phyloP scores from a whole-genome alignment of 2,113 vertebrate genomes.

The Diadophis punctatus region DNA sequence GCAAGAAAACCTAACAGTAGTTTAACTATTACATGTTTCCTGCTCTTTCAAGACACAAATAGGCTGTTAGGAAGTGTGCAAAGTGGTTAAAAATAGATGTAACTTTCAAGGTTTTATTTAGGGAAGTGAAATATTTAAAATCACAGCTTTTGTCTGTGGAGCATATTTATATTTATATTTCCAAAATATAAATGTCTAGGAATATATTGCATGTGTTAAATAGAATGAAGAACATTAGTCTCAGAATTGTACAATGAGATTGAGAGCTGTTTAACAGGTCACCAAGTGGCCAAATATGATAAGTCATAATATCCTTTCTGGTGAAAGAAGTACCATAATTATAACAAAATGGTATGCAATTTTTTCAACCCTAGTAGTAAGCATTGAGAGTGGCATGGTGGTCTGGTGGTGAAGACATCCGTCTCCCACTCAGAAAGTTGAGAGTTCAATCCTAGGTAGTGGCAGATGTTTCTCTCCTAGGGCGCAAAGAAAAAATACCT shows the following conservation, averaged over 20 bases:
- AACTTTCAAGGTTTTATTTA: not conserved
- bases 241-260: not conserved
- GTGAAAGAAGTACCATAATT: not conserved
- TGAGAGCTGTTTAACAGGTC: not conserved
- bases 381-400: too few species aligned
- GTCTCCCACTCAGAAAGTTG: not conserved
- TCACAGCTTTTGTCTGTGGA: not conserved
- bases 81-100: not conserved
- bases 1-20: not conserved
- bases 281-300: not conserved
- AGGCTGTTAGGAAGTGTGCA: not conserved
- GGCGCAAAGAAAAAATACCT: not conserved
- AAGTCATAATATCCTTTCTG: not conserved
- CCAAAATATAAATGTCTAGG: not conserved
- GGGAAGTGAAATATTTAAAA: not conserved
- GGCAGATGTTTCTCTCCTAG: not conserved
- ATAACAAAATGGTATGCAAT: not conserved
- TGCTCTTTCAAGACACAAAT: not conserved
- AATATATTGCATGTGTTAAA: not conserved
- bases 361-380: not conserved
- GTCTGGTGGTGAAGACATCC: too few species aligned
- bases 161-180: too few species aligned
- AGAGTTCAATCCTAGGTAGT: not conserved
- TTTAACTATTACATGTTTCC: not conserved
- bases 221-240: not conserved